These are phyloP conservation scores for Andrena bucephala DNA, from an alignment of 2,888 invertebrate species.

Conservation along the genomic window DNA sequence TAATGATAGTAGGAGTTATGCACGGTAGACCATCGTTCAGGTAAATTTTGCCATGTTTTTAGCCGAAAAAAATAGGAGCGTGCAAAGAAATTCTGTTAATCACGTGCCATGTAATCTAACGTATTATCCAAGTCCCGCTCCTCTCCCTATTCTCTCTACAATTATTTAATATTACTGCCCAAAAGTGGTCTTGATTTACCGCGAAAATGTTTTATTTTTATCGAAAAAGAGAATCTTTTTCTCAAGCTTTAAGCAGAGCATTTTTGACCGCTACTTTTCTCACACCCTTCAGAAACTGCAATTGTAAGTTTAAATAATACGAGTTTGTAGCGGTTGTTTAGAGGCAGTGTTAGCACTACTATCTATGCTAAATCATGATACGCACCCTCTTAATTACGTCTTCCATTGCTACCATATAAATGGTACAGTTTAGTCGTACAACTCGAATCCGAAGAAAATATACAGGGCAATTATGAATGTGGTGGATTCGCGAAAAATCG, in stretches of 20 bases:
- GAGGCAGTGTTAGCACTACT: slow-evolving; percentile 3
- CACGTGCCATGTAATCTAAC: slow-evolving; percentile 19
- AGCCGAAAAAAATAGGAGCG: background rate
- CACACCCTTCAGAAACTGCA: background rate
- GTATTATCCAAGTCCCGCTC: background rate
- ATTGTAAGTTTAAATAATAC: slow-evolving; percentile 10
- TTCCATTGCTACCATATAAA: slow-evolving; percentile 36
- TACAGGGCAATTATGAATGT: slow-evolving; percentile 24
- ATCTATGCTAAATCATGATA: background rate
- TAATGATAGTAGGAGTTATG: no score
- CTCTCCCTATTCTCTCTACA: background rate
- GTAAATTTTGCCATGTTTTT: no score
- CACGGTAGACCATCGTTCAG: no score
- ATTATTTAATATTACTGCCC: slow-evolving; percentile 38
- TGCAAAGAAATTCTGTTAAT: background rate
- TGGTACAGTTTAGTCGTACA: background rate
- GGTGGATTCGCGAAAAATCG: slow-evolving; percentile 20
- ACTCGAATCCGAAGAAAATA: background rate
- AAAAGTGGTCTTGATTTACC: slow-evolving; percentile 52
- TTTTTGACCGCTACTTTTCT: slow-evolving; percentile 9
- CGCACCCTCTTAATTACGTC: slow-evolving; percentile 38
- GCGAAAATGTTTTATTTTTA: slow-evolving; percentile 31
- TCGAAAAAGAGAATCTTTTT: no score
- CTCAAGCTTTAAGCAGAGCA: background rate
- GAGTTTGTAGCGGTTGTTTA: slow-evolving; percentile 21